These are phyloP conservation scores for Trichosurus vulpecula DNA, from an alignment of 2,797 vertebrate species.

Conservation along the genomic window DNA sequence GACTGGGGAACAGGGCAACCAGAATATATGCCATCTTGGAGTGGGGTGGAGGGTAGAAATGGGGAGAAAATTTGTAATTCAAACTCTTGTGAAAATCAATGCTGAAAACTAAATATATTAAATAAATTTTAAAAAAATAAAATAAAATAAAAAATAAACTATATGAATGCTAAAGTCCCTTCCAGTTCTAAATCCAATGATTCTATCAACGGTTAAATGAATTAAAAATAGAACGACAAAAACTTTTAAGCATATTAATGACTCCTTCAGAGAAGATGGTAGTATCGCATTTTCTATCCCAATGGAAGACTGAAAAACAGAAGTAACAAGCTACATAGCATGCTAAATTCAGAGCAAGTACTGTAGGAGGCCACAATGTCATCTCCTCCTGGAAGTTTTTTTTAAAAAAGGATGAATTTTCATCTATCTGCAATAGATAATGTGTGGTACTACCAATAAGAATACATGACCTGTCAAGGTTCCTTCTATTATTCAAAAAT, in stretches of 20 bases:
- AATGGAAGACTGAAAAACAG: background rate
- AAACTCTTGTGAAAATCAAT: too few relatives aligned
- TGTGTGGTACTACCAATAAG: conserved; percentile 23
- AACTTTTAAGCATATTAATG: background rate
- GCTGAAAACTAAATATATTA: too few relatives aligned
- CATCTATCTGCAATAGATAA: conserved; percentile 41
- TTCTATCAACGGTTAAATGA: background rate
- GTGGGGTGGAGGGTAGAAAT: too few relatives aligned
- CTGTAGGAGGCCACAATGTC: background rate
- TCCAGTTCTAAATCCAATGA: background rate
- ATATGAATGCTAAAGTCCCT: background rate
- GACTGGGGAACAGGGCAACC: too few relatives aligned
- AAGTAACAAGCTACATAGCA: background rate
- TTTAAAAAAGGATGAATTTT: conserved; percentile 4
- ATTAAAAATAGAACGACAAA: background rate
- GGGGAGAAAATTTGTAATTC: too few relatives aligned
- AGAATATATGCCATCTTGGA: too few relatives aligned
- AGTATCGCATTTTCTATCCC: background rate
- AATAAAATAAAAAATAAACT: too few relatives aligned
- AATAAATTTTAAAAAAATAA: too few relatives aligned
- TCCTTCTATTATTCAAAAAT: conserved; percentile 40
- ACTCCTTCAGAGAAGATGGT: background rate
- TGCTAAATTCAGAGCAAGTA: background rate
- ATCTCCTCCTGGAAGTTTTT: background rate
- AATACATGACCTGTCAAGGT: conserved; percentile 10